phyloP scores from a whole-genome alignment of 2,113 vertebrate genomes.

The Amphiprion ocellaris region DNA sequence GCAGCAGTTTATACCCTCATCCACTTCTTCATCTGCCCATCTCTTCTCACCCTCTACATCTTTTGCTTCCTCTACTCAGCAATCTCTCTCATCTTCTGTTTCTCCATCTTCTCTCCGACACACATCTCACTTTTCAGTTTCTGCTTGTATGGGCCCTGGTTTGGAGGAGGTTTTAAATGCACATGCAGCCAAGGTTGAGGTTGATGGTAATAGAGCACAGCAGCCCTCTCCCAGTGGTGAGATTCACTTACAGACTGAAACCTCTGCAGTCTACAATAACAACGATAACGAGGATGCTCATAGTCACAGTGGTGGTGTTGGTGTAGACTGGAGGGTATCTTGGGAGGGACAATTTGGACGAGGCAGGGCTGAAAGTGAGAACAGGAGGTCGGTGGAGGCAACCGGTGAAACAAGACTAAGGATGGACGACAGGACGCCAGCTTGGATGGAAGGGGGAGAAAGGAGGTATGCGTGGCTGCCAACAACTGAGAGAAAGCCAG shows the following conservation, averaged over 20 bases:
- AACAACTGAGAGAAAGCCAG: conserved; percentile 32
- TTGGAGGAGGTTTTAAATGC: conserved; percentile 78
- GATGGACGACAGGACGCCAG: conserved; percentile 5
- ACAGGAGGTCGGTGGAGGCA: conserved; percentile 8
- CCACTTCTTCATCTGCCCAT: conserved; percentile 31
- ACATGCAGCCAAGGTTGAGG: conserved; percentile 48
- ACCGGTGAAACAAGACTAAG: conserved; percentile 10
- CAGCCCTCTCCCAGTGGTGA: conserved; percentile 15
- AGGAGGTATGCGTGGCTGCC: conserved; percentile 51
- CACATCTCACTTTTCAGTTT: conserved; percentile 1
- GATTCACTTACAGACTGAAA: conserved; percentile 15
- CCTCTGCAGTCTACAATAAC: conserved; percentile 2
- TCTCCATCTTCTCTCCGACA: conserved; percentile 7
- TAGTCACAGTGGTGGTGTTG: not conserved
- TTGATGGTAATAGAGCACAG: conserved; percentile 3
- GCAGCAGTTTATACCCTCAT: conserved; percentile 84
- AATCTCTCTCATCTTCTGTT: conserved; percentile 31
- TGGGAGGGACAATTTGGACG: conserved; percentile 11
- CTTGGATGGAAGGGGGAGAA: conserved; percentile 1
- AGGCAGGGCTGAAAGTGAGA: not conserved
- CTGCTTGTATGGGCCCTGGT: conserved; percentile 68
- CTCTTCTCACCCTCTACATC: conserved; percentile 17
- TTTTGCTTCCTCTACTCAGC: conserved; percentile 25
- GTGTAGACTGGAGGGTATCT: not conserved
- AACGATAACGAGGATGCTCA: not conserved